These are phyloP conservation scores for Phenganax subtilis DNA, from an alignment of 92 coral and sea anemone species.

Conservation along the genomic window DNA sequence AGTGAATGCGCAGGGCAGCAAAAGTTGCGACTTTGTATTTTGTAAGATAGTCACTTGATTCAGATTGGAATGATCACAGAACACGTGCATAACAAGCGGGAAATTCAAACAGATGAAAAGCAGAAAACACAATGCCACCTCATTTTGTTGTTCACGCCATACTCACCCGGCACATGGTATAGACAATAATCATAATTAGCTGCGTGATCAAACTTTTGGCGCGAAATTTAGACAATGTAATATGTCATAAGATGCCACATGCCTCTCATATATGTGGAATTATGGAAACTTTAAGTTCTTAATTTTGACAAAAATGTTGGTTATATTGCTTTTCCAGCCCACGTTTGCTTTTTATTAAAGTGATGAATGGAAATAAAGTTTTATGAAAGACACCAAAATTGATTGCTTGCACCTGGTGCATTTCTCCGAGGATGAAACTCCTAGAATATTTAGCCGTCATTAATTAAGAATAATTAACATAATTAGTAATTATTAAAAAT, in stretches of 20 bases:
- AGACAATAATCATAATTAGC: neutral
- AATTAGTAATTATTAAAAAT: no score
- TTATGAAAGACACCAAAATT: no score
- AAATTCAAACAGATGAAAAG: neutral
- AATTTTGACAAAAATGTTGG: neutral
- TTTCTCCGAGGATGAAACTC: no score
- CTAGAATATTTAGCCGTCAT: no score
- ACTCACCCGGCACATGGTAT: slow-evolving; percentile 1
- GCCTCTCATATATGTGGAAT: neutral
- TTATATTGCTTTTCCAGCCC: no score
- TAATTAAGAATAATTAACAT: no score
- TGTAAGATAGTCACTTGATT: neutral
- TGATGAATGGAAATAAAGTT: no score
- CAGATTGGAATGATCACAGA: neutral
- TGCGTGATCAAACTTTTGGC: slow-evolving; percentile 10
- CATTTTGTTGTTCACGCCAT: neutral
- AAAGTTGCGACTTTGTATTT: neutral
- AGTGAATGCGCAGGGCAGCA: neutral
- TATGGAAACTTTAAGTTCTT: slow-evolving; percentile 1
- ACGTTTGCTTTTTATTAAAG: no score
- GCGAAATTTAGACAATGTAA: neutral
- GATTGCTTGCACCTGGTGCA: no score
- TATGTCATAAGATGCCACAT: neutral
- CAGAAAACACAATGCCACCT: neutral
- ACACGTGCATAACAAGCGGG: neutral